Base-by-base conservation (phyloP, 1,140 invertebrate genomes). In the Eupeodes corollae region DNA sequence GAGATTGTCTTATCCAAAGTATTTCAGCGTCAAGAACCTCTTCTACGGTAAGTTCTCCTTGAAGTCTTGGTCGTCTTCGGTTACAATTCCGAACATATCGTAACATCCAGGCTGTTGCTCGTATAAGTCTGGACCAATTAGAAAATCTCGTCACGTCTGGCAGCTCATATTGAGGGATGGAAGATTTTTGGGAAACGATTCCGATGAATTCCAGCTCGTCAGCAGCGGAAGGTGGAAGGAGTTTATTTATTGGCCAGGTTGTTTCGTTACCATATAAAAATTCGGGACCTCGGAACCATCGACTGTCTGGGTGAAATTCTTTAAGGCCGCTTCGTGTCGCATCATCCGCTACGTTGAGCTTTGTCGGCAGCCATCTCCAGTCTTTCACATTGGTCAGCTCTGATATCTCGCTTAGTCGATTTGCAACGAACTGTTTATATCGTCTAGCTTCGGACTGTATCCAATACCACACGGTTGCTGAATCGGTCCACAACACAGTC, bases 321-420 rank as follows among this genome's bases (percentile, higher is more conserved):
- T 31, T 19, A 26, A 21, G 11, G 6, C 21, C 30, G 33, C 9
- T n/a, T 10, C 33, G 33, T 34, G 42, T 43, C 11, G 14, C 42
- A 43, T 53, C 15, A 46, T 66, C 64, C 1, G 58, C 59, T 5
- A 63, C 60, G 16, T 68, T 67, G 32, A 53, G 34, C 34, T 32
- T 26, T 11, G 58, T 54, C 2, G 47, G 21, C n/a, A 64, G 53
- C 15, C 66, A 48, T 11, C 46, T 13, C 63, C 14, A n/a, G 41
- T 10, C 1, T 55, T 46, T 39, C 56, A 51, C 33, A 64, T 60
- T 33, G 33, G 42, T n/a, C n/a, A n/a, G n/a, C n/a, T n/a, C n/a
- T n/a, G n/a, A n/a, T n/a, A n/a, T n/a, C n/a, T n/a, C n/a, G 0
- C 47, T 18, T 1, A 61, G 52, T 38, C 56, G 38, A 47, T 63